Conservation (phyloP, 2,888 invertebrate genomes). For the Nomada hirtipes region DNA sequence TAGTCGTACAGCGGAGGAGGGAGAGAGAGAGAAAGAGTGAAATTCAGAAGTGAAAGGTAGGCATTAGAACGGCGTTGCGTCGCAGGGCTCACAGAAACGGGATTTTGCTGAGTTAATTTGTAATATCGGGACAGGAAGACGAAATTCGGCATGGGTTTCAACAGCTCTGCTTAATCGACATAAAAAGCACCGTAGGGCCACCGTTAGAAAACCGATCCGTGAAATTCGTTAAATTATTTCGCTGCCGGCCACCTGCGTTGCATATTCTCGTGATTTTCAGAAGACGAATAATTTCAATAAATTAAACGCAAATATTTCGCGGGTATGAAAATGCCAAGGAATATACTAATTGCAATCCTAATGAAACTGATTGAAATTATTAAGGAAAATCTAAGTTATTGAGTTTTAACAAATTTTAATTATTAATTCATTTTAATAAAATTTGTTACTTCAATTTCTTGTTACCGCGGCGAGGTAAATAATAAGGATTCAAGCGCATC, state of each 20-base stretch:
- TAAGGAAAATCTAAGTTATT: too few relatives aligned
- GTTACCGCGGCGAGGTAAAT: too few relatives aligned
- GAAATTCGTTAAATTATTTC: conserved; percentile 69
- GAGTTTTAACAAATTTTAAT: too few relatives aligned
- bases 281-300: not conserved
- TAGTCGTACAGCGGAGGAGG: conserved; percentile 1
- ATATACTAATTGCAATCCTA: too few relatives aligned
- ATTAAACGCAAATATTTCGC: not conserved
- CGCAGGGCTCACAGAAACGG: conserved; percentile 42
- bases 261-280: conserved; percentile 11
- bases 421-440: too few relatives aligned
- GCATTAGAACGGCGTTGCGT: conserved; percentile 38
- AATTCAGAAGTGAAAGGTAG: conserved; percentile 53
- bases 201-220: conserved; percentile 61
- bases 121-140: conserved; percentile 68
- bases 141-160: conserved; percentile 75
- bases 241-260: conserved; percentile 43
- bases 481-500: too few relatives aligned
- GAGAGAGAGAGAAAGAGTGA: conserved; percentile 6
- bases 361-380: too few relatives aligned
- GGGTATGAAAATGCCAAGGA: not conserved
- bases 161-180: conserved; percentile 70
- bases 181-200: conserved; percentile 26
- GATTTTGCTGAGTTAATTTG: conserved; percentile 42
- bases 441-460: too few relatives aligned